Base-by-base conservation (phyloP, 2,797 vertebrate species). In the Pseudotriccus pelzelni region DNA sequence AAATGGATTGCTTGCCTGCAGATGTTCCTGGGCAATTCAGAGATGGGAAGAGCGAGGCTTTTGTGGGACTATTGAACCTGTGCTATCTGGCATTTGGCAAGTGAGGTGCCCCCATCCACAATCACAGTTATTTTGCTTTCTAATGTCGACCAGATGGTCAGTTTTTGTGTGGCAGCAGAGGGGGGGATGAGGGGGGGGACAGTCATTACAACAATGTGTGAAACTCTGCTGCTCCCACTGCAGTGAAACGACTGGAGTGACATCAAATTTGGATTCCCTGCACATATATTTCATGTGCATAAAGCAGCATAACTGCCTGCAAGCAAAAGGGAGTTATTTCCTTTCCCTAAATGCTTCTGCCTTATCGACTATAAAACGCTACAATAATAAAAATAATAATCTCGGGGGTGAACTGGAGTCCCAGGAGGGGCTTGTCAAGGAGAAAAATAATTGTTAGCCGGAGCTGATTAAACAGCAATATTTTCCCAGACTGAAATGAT, bases 371-470 rank as follows among this genome's bases (percentile, higher is more conserved):
- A 7, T 24, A 74, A 95, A 97, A 96, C 3, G 44, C n/a, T 47
- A 49, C 92, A 91, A 77, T 64, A 72, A 92, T 25, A 81, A 79
- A 92, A 88, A 84, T 24, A 89, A 90, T 68, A 30, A 93, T 93
- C 72, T 95, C 34, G 4, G 44, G 55, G 80, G 94, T 84, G 78
- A 85, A 68, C 49, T n/a, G 58, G 82, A 90, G 88, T 85, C 77
- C 70, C 92, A 94, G 90, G 77, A 95, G 75, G 70, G 56, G 63
- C 75, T 93, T 84, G 64, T 91, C 55, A 84, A 89, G 96, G 90
- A 95, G 92, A 74, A 89, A 89, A 96, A 93, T 90, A 97, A 96
- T 96, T 89, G 87, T 94, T 84, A 95, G 52, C 55, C 84, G 50
- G 93, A 88, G 93, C 93, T 93, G 95, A 96, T 96, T 88, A 96